phyloP scores from a whole-genome alignment of 1,140 invertebrate species.

The Eumaeus atala region DNA sequence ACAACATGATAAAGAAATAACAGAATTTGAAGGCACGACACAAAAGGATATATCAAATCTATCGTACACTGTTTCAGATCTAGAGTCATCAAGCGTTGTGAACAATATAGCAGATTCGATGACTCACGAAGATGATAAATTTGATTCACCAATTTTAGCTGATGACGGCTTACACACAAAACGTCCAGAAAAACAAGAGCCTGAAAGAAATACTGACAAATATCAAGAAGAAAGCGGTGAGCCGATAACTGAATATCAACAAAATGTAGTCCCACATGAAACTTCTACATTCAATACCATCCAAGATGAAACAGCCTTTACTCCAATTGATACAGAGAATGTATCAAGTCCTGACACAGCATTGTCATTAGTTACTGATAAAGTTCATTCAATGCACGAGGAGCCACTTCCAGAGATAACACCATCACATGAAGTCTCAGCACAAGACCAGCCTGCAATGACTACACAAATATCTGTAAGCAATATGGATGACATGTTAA shows the following conservation, averaged over 20 bases:
- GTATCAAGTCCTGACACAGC: background rate
- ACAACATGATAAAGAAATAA: conserved; percentile 3
- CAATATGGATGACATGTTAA: background rate
- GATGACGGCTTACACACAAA: conserved; percentile 2
- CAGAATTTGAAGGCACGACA: background rate
- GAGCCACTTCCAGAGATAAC: background rate
- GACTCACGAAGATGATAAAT: background rate
- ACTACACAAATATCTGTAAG: background rate
- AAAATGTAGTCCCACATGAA: background rate
- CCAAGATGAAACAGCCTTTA: background rate
- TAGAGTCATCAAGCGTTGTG: background rate
- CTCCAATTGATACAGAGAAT: too few relatives aligned
- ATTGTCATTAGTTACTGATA: conserved; percentile 1
- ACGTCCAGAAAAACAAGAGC: background rate
- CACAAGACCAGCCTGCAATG: background rate
- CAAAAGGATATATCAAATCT: background rate
- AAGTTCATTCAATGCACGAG: background rate
- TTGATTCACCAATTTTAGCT: background rate
- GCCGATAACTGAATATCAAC: background rate
- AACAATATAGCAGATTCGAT: background rate
- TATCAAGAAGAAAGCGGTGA: background rate
- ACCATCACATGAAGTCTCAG: background rate
- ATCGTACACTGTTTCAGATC: background rate
- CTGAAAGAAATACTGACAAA: conserved; percentile 8
- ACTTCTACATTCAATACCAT: background rate